Conservation (phyloP, 2,113 vertebrate species). For the Vulpes lagopus region DNA sequence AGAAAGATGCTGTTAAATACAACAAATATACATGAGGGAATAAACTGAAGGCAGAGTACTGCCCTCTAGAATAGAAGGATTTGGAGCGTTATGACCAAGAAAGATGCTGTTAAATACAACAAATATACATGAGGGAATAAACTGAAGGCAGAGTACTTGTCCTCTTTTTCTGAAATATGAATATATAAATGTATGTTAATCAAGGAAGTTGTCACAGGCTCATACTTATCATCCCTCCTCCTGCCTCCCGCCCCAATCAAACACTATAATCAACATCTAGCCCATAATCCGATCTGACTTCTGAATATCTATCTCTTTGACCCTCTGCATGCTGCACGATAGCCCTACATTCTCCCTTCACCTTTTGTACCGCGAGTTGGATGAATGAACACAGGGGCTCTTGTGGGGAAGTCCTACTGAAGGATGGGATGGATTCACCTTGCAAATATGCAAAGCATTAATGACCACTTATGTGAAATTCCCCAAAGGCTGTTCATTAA, state of each 20-base stretch:
- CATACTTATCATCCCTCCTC: neutral
- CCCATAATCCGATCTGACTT: neutral
- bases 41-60: neutral
- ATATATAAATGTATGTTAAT: neutral
- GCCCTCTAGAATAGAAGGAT: neutral
- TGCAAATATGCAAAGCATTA: conserved; percentile 62
- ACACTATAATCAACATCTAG: neutral
- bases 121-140: neutral
- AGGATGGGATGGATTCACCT: conserved; percentile 65
- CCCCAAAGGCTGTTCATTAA: conserved; percentile 66
- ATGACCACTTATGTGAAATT: conserved; percentile 66
- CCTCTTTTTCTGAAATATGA: neutral
- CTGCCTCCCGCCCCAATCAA: neutral
- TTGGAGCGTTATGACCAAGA: neutral
- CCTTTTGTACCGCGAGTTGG: neutral
- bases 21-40: neutral
- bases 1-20: neutral
- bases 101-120: neutral
- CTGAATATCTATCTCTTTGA: neutral
- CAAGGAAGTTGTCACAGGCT: neutral
- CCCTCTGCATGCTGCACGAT: neutral
- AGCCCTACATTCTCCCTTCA: neutral
- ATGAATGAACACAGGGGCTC: neutral
- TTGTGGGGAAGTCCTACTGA: neutral
- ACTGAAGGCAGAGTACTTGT: neutral